Percentiles rank a stretch among this genome's conserved stretches.
Evolutionary conservation across 2,888 invertebrate genomes (phyloP).

Genomic region (Napeogenes inachia): DNA sequence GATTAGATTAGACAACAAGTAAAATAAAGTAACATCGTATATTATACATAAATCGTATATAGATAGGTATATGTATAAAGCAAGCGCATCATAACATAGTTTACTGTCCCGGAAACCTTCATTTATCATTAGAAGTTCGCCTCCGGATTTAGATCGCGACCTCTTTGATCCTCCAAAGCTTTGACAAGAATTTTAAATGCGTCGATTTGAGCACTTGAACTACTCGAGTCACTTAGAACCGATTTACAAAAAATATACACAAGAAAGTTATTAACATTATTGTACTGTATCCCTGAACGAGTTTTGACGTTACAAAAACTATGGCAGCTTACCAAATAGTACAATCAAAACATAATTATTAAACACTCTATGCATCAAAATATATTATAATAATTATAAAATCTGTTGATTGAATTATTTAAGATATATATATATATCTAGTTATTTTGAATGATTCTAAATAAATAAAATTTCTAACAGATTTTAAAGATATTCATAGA

Average conservation of each 20-base stretch:
- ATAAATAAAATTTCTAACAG: too few species aligned
- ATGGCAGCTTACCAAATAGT: too few species aligned
- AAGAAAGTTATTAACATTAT: neutral
- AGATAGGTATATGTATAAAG: neutral
- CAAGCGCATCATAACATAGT: conserved; percentile 11
- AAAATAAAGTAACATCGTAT: too few species aligned
- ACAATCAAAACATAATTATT: too few species aligned
- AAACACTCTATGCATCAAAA: too few species aligned
- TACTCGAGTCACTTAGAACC: neutral
- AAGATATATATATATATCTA: too few species aligned
- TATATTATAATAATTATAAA: too few species aligned
- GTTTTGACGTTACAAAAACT: too few species aligned
- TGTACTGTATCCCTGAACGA: neutral
- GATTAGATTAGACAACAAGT: too few species aligned
- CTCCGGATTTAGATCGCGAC: conserved; percentile 22
- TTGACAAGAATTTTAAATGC: conserved; percentile 2
- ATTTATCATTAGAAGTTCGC: conserved; percentile 16
- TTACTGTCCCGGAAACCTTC: conserved; percentile 17
- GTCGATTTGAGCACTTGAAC: neutral
- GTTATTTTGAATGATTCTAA: too few species aligned
- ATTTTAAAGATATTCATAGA: too few species aligned
- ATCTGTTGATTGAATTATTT: too few species aligned
- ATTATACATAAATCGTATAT: neutral
- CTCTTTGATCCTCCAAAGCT: conserved; percentile 13
- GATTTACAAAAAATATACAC: neutral